phyloP scores from a whole-genome alignment of 35 echinoderm and acorn worm species.

The Apostichopus parvimensis region DNA sequence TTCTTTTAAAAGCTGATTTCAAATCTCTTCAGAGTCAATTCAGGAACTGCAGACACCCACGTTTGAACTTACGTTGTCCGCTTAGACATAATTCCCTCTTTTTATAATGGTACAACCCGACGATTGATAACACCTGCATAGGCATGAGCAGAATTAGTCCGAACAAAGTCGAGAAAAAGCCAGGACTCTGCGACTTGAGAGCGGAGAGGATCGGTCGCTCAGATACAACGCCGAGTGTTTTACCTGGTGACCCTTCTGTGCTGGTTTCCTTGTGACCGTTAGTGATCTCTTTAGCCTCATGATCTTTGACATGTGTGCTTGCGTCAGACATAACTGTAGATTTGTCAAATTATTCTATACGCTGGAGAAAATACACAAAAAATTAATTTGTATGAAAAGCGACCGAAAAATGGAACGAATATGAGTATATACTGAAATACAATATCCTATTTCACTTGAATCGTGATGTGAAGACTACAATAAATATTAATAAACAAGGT shows the following conservation, averaged over 20 bases:
- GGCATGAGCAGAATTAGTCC: constrained; percentile 48
- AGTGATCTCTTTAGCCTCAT: background rate
- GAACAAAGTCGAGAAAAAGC: constrained; percentile 43
- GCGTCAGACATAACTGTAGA: constrained; percentile 1
- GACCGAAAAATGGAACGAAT: too few relatives aligned
- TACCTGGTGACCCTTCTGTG: constrained; percentile 24
- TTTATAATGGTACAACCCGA: constrained; percentile 40
- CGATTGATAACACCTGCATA: constrained; percentile 29
- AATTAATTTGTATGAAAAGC: too few relatives aligned
- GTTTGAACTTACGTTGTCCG: constrained; percentile 47
- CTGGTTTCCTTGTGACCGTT: background rate
- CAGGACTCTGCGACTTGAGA: constrained; percentile 23
- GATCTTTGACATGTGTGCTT: constrained; percentile 2
- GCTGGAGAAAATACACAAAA: too few relatives aligned
- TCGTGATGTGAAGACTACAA: too few relatives aligned
- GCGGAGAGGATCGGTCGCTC: constrained; percentile 41
- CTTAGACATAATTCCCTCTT: constrained; percentile 47
- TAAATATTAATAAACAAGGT: too few relatives aligned
- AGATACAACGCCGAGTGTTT: constrained; percentile 13
- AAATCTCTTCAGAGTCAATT: constrained; percentile 22
- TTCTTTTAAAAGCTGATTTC: too few relatives aligned
- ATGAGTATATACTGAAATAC: too few relatives aligned
- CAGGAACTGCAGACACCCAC: constrained; percentile 31
- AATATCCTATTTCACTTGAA: too few relatives aligned
- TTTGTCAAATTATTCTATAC: too few relatives aligned